These are phyloP conservation scores for Actinia tenebrosa DNA, from an alignment of 64 coral and sea anemone genomes.

Conservation along the genomic window DNA sequence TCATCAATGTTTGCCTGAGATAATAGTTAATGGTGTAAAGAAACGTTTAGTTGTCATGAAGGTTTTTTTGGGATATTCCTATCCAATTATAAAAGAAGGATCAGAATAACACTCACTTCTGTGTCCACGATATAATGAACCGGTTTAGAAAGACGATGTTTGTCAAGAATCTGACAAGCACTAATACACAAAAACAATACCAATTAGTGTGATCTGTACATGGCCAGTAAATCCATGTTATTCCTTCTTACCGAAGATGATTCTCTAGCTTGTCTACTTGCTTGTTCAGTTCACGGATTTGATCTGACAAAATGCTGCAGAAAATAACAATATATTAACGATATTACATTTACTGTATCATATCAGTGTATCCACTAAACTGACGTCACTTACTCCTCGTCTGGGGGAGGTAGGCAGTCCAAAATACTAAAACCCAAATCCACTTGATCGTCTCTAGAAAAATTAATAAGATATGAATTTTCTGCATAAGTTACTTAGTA, in stretches of 20 bases:
- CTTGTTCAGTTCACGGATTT: conserved; percentile 76
- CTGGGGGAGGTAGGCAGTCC: conserved; percentile 65
- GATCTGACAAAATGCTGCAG: conserved; percentile 70
- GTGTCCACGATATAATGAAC: conserved; percentile 82
- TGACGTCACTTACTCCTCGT: conserved; percentile 74
- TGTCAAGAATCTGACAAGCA: conserved; percentile 64
- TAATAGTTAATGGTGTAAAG: no score
- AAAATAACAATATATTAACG: not conserved
- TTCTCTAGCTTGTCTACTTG: conserved; percentile 67
- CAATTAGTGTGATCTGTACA: no score
- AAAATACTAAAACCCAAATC: conserved; percentile 74
- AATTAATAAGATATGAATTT: not conserved
- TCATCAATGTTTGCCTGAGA: conserved; percentile 56
- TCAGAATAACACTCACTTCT: conserved; percentile 33
- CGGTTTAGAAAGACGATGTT: conserved; percentile 79
- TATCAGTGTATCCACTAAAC: no score
- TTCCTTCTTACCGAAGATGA: conserved; percentile 61
- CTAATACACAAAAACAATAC: conserved; percentile 29
- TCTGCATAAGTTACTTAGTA: no score
- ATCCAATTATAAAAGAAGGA: not conserved
- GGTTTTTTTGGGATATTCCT: not conserved
- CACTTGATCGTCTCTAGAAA: conserved; percentile 75
- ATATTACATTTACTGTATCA: not conserved
- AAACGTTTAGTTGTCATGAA: no score
- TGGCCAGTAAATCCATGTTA: no score